These are phyloP conservation scores for Entomyzon cyanotis DNA, from an alignment of 2,113 vertebrate species.

Conservation along the genomic window DNA sequence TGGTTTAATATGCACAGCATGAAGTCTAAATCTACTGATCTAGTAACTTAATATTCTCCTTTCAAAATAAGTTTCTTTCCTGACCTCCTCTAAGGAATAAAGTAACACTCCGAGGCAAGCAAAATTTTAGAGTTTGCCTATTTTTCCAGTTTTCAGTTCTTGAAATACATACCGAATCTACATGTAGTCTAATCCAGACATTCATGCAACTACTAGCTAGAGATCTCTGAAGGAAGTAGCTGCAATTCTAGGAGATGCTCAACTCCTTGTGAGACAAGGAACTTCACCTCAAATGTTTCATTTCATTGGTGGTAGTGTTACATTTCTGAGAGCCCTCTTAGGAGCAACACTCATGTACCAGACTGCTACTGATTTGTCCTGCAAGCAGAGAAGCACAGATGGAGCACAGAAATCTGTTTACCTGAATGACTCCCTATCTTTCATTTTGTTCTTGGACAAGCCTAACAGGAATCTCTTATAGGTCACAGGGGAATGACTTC, in stretches of 20 bases:
- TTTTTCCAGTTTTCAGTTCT: neutral
- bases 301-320: neutral
- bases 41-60: neutral
- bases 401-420: neutral
- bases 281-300: neutral
- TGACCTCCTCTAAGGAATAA: neutral
- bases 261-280: neutral
- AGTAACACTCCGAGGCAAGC: neutral
- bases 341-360: neutral
- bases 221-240: neutral
- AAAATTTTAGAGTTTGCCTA: neutral
- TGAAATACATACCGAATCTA: neutral
- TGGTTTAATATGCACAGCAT: neutral
- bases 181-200: neutral
- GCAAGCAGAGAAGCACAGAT: neutral
- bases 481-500: slow-evolving; percentile 24
- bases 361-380: neutral
- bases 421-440: neutral
- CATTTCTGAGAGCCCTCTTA: neutral
- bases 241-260: neutral
- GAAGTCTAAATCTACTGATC: neutral
- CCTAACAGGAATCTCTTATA: neutral
- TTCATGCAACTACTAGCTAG: neutral
- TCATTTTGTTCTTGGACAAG: neutral
- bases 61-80: neutral